Percentiles rank a stretch among this genome's conserved stretches.
phyloP scores from a whole-genome alignment of 2,888 invertebrate genomes.

The Keiferia lycopersicella region DNA sequence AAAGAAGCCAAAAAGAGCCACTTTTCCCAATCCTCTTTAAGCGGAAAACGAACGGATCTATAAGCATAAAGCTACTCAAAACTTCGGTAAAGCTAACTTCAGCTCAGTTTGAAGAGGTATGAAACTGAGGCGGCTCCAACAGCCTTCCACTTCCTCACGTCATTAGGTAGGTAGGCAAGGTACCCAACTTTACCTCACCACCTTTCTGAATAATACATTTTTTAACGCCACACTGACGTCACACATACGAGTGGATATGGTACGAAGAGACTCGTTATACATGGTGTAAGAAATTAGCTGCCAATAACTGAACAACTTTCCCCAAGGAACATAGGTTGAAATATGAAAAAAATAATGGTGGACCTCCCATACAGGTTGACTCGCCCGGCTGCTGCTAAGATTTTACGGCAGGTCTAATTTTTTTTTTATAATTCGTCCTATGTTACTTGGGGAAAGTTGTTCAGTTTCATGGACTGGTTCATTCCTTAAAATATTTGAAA shows the following conservation, averaged over 20 bases:
- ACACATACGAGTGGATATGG: background rate
- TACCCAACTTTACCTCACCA: conserved; percentile 40
- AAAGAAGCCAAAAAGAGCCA: too few relatives aligned
- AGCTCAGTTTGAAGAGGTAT: background rate
- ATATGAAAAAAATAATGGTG: too few relatives aligned
- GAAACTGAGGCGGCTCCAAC: conserved; percentile 34
- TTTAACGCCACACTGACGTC: conserved; percentile 28
- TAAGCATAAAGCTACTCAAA: background rate
- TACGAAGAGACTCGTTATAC: background rate
- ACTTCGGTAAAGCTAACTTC: background rate
- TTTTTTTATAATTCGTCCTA: too few relatives aligned
- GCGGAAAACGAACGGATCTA: too few relatives aligned
- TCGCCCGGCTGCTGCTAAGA: too few relatives aligned
- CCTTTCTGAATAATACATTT: conserved; percentile 53
- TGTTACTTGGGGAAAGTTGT: too few relatives aligned
- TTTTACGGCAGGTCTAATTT: too few relatives aligned
- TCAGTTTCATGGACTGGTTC: too few relatives aligned
- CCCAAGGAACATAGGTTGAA: background rate
- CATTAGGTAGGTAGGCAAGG: conserved; percentile 33
- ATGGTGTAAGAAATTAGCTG: too few relatives aligned
- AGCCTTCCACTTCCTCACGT: conserved; percentile 37
- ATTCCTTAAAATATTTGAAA: too few relatives aligned
- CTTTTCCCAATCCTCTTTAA: too few relatives aligned
- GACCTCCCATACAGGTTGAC: too few relatives aligned
- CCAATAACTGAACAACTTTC: background rate